Conservation (phyloP, 2,113 vertebrate genomes). For the Synodontis membranacea region DNA sequence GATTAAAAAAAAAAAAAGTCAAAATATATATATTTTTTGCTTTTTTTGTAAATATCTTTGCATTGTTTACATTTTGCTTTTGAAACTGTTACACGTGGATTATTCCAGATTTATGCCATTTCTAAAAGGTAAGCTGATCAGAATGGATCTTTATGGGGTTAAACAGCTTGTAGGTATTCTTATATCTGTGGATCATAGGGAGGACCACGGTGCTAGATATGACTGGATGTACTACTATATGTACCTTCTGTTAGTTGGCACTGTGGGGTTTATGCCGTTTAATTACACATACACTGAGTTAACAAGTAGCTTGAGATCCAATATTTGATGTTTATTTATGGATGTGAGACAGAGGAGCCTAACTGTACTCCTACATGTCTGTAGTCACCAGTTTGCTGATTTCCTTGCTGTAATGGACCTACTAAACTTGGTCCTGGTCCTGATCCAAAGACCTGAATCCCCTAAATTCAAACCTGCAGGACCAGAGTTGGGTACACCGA, state of each 20-base stretch:
- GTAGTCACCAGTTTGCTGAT: not conserved
- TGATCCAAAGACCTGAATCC: not conserved
- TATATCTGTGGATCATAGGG: not conserved
- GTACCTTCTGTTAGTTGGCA: not conserved
- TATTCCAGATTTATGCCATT: not conserved
- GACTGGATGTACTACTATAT: not conserved
- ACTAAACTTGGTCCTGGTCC: not conserved
- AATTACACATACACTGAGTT: not conserved
- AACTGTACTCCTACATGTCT: not conserved
- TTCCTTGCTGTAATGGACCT: not conserved
- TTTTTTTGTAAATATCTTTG: conserved; percentile 28
- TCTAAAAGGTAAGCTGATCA: not conserved
- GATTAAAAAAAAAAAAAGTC: not conserved
- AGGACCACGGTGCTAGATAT: not conserved
- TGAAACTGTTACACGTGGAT: conserved; percentile 5
- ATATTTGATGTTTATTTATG: not conserved
- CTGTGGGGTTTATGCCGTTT: not conserved
- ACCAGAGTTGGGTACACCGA: not conserved
- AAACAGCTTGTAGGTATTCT: not conserved
- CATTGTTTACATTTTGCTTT: conserved; percentile 29
- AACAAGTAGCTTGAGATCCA: not conserved
- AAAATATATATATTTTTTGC: not conserved
- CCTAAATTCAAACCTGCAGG: not conserved
- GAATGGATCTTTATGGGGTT: not conserved
- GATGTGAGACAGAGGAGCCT: too few species aligned